Conservation (phyloP, 2,113 vertebrate genomes). For the Chaetura pelagica region DNA sequence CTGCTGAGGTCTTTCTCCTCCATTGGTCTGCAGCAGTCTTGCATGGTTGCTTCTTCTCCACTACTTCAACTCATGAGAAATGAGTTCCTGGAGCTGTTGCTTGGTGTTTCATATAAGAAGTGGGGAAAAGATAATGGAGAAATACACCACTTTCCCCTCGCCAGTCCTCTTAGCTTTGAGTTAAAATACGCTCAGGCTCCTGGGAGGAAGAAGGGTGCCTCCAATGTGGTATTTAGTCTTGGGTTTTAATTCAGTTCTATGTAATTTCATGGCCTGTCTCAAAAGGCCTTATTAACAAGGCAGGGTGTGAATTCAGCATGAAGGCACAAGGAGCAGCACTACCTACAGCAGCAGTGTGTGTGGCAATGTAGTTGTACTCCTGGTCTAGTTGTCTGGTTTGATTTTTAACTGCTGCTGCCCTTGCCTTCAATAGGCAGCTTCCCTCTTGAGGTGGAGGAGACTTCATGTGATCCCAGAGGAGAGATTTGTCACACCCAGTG, state of each 20-base stretch:
- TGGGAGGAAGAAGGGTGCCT: not conserved
- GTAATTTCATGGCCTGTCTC: constrained; percentile 16
- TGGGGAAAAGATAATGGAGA: not conserved
- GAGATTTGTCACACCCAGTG: not conserved
- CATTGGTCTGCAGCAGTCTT: not conserved
- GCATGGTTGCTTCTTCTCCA: not conserved
- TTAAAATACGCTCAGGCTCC: not conserved
- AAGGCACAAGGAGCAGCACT: not conserved
- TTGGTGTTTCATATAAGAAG: not conserved
- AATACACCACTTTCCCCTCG: not conserved
- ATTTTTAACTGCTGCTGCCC: not conserved
- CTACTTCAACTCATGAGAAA: not conserved
- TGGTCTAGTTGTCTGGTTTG: not conserved
- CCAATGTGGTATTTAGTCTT: not conserved
- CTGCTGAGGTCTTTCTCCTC: not conserved
- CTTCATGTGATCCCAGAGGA: not conserved
- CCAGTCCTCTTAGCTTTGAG: not conserved
- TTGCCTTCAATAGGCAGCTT: not conserved
- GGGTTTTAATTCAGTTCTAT: not conserved
- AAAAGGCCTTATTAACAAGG: not conserved
- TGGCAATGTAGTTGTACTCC: not conserved
- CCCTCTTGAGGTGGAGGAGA: not conserved
- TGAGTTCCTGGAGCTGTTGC: not conserved
- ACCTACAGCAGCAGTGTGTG: fast-evolving
- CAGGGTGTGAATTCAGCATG: not conserved